Base-by-base conservation (phyloP, 2,797 vertebrate genomes). In the Spondyliosoma cantharus region DNA sequence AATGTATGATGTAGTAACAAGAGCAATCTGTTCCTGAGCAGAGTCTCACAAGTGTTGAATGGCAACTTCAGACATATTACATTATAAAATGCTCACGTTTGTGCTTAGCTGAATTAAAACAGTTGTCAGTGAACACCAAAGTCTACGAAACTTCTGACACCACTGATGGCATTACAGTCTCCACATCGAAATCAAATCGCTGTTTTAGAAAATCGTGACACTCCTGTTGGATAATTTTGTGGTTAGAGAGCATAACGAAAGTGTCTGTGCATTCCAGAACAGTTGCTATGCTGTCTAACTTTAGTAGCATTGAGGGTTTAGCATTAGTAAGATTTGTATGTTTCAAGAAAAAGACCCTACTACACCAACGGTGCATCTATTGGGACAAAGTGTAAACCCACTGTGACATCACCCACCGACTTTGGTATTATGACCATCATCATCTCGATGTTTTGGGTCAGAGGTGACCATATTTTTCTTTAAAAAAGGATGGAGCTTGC, bases 21-120 rank as follows among this genome's bases (percentile, higher is more conserved):
- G 14, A 69, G 12, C 27, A 69, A 13, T 60, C 14, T 64, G 22
- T 58, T 70, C 16, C 27, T 24, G 6, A 17, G 37, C 25, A 72
- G 61, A 74, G 13, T 29, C 65, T 49, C 4, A 37, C 52, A 58
- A 3, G 58, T 76, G 22, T 48, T 2, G 14, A 64, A 54, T 48
- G 2, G 0, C 22, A 52, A 60, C 27, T 49, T 64, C 2, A 74
- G 16, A 24, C 16, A 43, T 0, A 0, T n/a, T 45, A 50, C 20
- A 70, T 14, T 19, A 74, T n/a, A 15, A 4, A 22, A 69, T n/a
- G 9, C 7, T 66, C 20, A 27, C 14, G 2, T 11, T 32, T 20
- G 45, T 20, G n/a, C 50, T 42, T 22, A 48, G 48, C 13, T 43
- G 14, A 37, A 37, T 37, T 9, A 11, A 37, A 37, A 37, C 14